Conservation (phyloP, 1,140 invertebrate genomes). For the Temnothorax nylanderi region DNA sequence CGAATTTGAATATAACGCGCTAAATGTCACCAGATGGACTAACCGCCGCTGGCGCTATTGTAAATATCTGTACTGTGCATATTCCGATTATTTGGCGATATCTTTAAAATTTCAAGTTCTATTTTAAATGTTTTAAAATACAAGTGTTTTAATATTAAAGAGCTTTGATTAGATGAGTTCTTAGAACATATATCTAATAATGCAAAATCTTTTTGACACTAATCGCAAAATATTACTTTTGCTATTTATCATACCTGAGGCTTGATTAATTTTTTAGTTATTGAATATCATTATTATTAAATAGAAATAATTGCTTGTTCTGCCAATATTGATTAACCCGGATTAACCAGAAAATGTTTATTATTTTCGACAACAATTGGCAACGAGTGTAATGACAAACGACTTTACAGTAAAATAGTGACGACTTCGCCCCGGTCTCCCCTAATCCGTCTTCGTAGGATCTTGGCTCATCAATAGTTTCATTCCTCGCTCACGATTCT, state of each 20-base stretch:
- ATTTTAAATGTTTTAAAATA: background rate
- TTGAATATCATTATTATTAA: background rate
- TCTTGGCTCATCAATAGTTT: background rate
- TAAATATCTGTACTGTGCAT: background rate
- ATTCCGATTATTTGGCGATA: background rate
- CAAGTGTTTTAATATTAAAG: background rate
- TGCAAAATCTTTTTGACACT: background rate
- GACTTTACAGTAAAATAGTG: too few species aligned
- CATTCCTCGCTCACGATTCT: background rate
- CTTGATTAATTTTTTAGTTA: background rate
- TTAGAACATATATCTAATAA: too few species aligned
- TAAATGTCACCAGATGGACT: constrained; percentile 4
- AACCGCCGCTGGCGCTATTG: background rate
- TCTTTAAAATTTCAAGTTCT: background rate
- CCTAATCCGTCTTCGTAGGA: background rate
- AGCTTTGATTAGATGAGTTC: background rate
- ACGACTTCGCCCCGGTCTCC: too few species aligned
- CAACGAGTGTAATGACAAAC: too few species aligned
- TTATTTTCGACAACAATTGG: too few species aligned
- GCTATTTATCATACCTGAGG: background rate
- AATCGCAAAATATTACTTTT: background rate
- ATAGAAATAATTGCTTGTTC: too few species aligned
- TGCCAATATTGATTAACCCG: too few species aligned
- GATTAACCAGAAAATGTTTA: too few species aligned
- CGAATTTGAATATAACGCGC: constrained; percentile 27